Evolutionary conservation across 2,888 invertebrate genomes (phyloP).

Genomic region (Tanytarsus gracilentus): DNA sequence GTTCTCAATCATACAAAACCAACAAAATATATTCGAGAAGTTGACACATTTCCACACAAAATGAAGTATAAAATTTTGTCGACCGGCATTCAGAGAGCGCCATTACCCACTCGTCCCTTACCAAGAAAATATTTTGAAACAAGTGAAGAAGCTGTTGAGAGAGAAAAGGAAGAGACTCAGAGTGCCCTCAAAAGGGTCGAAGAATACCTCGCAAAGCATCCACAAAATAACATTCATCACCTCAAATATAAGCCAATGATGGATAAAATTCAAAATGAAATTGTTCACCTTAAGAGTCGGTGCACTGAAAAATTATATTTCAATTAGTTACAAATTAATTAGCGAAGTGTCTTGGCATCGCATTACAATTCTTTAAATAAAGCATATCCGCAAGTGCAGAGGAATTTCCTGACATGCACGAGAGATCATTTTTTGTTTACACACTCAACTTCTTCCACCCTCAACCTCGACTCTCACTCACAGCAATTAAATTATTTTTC

Average conservation of each 20-base stretch:
- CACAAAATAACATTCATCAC: not conserved
- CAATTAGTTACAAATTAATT: not conserved
- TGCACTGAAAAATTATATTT: constrained; percentile 10
- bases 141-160: not conserved
- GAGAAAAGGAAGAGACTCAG: not conserved
- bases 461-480: no score
- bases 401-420: no score
- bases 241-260: not conserved
- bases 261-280: constrained; percentile 16
- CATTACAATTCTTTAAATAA: no score
- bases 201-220: not conserved
- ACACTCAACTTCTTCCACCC: no score
- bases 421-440: no score
- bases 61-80: constrained; percentile 21
- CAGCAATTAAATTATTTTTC: no score
- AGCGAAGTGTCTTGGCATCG: no score
- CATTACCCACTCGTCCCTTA: not conserved
- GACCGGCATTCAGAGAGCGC: not conserved
- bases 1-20: constrained; percentile 4
- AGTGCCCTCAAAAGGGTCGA: not conserved
- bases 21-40: not conserved
- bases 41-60: constrained; percentile 11
- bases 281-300: constrained; percentile 1
- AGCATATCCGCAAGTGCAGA: no score
- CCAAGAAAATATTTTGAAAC: no score